Conservation (phyloP, 2,797 vertebrate genomes). For the Psittacula derbiana region DNA sequence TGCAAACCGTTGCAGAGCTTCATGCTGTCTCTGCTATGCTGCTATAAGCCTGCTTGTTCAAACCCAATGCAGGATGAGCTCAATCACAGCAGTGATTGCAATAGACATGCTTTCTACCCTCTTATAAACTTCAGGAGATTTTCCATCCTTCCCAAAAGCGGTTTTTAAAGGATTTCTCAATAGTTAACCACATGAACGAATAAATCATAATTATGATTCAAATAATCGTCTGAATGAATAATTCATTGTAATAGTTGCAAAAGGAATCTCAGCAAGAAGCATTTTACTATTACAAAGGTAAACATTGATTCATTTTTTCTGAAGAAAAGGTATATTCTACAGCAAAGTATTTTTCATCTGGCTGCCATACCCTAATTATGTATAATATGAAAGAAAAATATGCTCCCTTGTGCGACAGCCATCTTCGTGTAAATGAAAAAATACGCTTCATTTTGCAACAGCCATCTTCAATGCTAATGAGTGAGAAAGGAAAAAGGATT, state of each 20-base stretch:
- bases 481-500: neutral
- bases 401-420: neutral
- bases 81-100: neutral
- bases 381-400: neutral
- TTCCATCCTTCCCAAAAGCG: neutral
- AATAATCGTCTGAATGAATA: conserved; percentile 10
- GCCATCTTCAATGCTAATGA: neutral
- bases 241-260: conserved; percentile 33
- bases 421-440: neutral
- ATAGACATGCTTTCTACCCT: neutral
- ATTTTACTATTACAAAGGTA: conserved; percentile 14
- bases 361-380: neutral
- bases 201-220: conserved; percentile 16
- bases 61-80: neutral
- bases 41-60: neutral
- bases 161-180: neutral
- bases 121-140: neutral
- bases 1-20: neutral
- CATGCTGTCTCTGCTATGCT: neutral
- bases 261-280: neutral
- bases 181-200: neutral
- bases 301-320: neutral
- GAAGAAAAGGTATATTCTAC: neutral
- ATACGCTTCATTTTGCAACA: neutral
- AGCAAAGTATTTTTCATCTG: neutral